Evolutionary conservation across 2,888 invertebrate genomes (phyloP).

Genomic region (Terebella lapidaria): DNA sequence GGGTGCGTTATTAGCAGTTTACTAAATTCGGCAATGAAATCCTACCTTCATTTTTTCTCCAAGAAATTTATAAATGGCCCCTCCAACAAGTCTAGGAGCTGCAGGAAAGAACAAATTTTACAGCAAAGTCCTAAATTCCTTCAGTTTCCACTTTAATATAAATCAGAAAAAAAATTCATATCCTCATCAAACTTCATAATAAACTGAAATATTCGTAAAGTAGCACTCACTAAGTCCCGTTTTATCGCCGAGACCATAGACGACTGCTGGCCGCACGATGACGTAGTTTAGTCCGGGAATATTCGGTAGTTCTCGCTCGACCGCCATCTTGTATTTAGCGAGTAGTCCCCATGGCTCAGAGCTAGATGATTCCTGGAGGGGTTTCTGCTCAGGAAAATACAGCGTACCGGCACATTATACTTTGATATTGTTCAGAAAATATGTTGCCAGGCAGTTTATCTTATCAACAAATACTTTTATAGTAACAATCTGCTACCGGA

Average conservation of each 20-base stretch:
- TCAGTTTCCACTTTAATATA: no score
- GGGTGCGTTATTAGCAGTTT: no score
- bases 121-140: background rate
- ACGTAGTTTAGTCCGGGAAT: conserved; percentile 70
- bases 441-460: no score
- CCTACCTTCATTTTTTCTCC: conserved; percentile 79
- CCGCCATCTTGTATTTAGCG: conserved; percentile 76
- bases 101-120: no score
- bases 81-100: conserved; percentile 81
- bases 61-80: conserved; percentile 81
- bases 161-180: no score
- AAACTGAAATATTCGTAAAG: no score
- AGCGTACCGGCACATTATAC: background rate
- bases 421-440: no score
- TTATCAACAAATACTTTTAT: no score
- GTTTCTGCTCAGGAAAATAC: conserved; percentile 53
- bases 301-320: conserved; percentile 70
- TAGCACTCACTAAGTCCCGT: conserved; percentile 71
- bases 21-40: no score
- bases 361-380: conserved; percentile 71
- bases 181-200: no score
- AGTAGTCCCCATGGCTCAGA: conserved; percentile 80
- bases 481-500: no score
- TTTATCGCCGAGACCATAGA: conserved; percentile 81
- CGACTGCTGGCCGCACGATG: conserved; percentile 75